These are phyloP conservation scores for Clunio marinus DNA, from an alignment of 2,888 invertebrate genomes.

Conservation along the genomic window DNA sequence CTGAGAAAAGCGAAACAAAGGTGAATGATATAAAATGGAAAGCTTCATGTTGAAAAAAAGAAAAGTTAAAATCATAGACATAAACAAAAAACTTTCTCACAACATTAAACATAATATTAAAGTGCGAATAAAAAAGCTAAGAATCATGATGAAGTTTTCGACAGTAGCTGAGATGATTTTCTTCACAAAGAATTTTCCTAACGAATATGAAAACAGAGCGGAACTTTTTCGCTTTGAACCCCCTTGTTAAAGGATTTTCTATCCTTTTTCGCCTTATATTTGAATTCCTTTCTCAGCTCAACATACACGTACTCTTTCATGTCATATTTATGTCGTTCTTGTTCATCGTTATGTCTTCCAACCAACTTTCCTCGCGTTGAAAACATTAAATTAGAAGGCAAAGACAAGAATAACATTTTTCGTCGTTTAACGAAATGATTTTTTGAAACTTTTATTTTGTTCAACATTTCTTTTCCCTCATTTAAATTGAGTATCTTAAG, in stretches of 20 bases:
- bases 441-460: constrained; percentile 1
- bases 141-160: too few species aligned
- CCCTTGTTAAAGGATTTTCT: not conserved
- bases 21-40: not conserved
- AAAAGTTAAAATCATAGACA: not conserved
- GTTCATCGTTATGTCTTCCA: not conserved
- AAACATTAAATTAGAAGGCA: not conserved
- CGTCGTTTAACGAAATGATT: not conserved
- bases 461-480: not conserved
- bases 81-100: not conserved
- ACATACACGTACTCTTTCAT: not conserved
- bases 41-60: too few species aligned
- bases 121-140: too few species aligned
- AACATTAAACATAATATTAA: too few species aligned
- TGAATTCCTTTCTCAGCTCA: not conserved
- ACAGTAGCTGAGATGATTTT: too few species aligned
- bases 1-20: not conserved
- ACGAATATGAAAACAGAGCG: too few species aligned
- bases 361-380: not conserved
- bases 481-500: not conserved
- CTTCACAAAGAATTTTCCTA: too few species aligned
- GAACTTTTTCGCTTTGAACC: too few species aligned
- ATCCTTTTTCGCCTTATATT: not conserved
- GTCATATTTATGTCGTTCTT: not conserved
- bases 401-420: not conserved